Evolutionary conservation across 2,888 invertebrate species (phyloP), one percentile per base, ranked within the genome.

Genomic region (Eupithecia dodoneata): DNA sequence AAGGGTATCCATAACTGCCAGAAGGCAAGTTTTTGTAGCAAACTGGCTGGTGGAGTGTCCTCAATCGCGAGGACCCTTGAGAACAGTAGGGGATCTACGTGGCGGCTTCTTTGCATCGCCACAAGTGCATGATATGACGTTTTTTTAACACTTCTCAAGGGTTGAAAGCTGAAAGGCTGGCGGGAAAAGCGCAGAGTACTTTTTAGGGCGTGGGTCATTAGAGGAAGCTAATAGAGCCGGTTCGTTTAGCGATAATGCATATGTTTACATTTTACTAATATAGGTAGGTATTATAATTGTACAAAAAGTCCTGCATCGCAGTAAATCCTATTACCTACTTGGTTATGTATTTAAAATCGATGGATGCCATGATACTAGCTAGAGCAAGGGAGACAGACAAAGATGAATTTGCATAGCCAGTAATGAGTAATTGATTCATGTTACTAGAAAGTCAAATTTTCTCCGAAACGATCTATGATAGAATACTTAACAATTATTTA

Each of bases 41-140:
- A 77, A 71, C 77, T 77, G 74, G 79, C 74, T 79, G 71, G 47
- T 73, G 66, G 47, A 77, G 82, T 76, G 75, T 77, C 77, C 81
- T 82, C 73, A 47, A 55, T 73, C 65, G 70, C 76, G 63, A 80
- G 76, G 66, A 77, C 79, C 67, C 81, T 81, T 71, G 79, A 81
- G 47, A 67, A 67, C 73, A 76, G 75, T 59, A 74, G 78, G 75
- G 72, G 73, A 42, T 71, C 71, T 74, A 73, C 75, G 67, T 75
- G 73, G 79, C 82, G 81, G 80, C 76, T 78, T 78, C 80, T 79
- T 77, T 81, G 81, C 78, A 80, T 78, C 79, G 77, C 59, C 71
- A 73, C 74, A 74, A 76, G 79, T 74, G 77, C 72, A 79, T 74
- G 74, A 74, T 77, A 75, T 71, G 73, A 73, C 71, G 76, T 77